Conservation (phyloP, 1,140 invertebrate genomes). For the Hetaerina americana region DNA sequence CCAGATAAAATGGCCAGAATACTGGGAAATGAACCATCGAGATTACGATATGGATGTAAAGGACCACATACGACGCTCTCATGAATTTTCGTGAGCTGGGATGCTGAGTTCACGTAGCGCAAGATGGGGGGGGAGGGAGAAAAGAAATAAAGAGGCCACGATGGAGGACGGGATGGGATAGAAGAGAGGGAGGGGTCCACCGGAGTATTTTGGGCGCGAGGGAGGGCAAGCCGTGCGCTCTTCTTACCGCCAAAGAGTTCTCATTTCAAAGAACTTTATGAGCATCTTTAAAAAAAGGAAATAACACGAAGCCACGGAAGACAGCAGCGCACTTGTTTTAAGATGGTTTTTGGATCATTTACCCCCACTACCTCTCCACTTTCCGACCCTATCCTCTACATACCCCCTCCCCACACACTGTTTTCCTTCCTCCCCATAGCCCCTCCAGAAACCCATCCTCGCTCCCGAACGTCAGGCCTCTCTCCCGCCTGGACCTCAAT, state of each 20-base stretch:
- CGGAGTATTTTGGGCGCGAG: background rate
- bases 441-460: too few relatives aligned
- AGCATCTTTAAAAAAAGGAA: background rate
- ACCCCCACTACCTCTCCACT: background rate
- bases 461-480: too few relatives aligned
- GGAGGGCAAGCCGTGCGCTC: background rate
- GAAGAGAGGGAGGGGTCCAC: background rate
- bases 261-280: background rate
- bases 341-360: background rate
- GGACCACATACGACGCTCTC: too few relatives aligned
- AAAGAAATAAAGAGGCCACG: background rate
- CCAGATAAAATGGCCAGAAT: too few relatives aligned
- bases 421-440: background rate
- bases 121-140: background rate
- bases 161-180: background rate
- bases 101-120: too few relatives aligned
- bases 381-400: background rate
- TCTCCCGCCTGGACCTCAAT: too few relatives aligned
- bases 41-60: too few relatives aligned
- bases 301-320: background rate
- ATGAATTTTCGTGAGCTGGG: too few relatives aligned
- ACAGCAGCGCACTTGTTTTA: background rate
- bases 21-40: too few relatives aligned
- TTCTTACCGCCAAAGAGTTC: background rate
- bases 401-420: too few relatives aligned